Evolutionary conservation across 1,140 invertebrate genomes (phyloP), one percentile per base, ranked within the genome.

Genomic region (Zaprionus nigranus): DNA sequence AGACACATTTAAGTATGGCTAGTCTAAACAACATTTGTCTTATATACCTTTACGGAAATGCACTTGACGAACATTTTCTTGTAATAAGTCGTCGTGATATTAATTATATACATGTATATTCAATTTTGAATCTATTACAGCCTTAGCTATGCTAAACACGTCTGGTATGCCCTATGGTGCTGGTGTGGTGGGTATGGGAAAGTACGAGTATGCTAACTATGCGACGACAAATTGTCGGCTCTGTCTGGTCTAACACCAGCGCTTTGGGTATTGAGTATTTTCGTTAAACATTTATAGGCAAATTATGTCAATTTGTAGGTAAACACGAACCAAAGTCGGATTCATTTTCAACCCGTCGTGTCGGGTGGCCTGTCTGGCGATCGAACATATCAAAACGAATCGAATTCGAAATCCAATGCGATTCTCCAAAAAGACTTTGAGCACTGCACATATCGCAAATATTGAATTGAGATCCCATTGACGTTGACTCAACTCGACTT

Each of bases 291-390:
- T 82, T 84, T 91, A 84, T 87, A 82, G 81, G 73, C 79, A 87
- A 91, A 91, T 91, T 91, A 87, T 91, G 88, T 87, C 83, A 91
- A 91, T 91, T 87, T 87, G 72, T 81, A 70, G 75, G 73, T 91
- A 91, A 87, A 91, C 81, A 91, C 70, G 59, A 79, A 11, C 59
- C 46, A 40, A 78, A 54, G 51, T 68, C 53, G 61, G 11, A 34
- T 36, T 40, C 22, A 57, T 40, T 70, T 60, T 11, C 4, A 58
- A 34, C 24, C 54, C 60, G 60, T 34, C 38, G n/a, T 22, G 36
- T 58, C 26, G 51, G 34, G 30, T 11, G 30, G 9, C 11, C 30
- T 34, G 30, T 56, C 62, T 60, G 20, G 11, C 17, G 22, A 43
- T 60, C 58, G 13, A 24, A 36, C 17, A 6, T 24, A 40, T 59